Evolutionary conservation across 2,113 vertebrate species (phyloP), one percentile per base, ranked within the genome.

Genomic region (Menidia beryllina): DNA sequence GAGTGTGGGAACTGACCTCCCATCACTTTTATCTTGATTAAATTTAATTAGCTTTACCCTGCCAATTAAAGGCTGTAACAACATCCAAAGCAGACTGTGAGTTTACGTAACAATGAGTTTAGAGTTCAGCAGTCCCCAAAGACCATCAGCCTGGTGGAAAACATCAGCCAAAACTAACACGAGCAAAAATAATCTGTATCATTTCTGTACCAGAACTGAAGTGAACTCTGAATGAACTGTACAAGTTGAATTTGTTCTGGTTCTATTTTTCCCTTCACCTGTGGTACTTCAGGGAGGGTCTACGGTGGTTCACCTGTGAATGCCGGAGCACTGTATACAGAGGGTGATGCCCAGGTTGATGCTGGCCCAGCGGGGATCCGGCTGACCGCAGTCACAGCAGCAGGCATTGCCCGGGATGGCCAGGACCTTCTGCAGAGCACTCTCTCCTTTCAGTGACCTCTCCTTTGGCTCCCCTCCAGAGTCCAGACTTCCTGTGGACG

Each of bases 321-420:
- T 99, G 23, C 97, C 97, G 1, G 97, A 99, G 86, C 97, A 99
- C 86, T 98, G 97, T 5, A 99, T 99, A 64, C 97, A 98, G 68
- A 99, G 90, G 0, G 96, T 96, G 88, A 98, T 98, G 72, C 97
- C 97, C 50, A 99, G 91, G 89, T 99, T 99, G 93, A 99, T 99
- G 89, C 97, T 98, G 91, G 97, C 97, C 97, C 97, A 99, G 61
- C 96, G 94, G 0, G 97, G 97, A 71, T 98, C 97, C 1, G 96
- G 92, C 86, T 95, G 92, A 1, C 97, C 96, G 64, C 97, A 99
- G 43, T 99, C 97, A 27, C 97, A 98, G 86, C 97, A 99, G 78
- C 89, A 93, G 64, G 82, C 73, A 23, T 99, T 99, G 9, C 97
- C 97, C 2, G 95, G 88, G 71, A 98, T 96, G 62, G 91, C 92